Evolutionary conservation across 2,797 vertebrate genomes (phyloP), one percentile per base, ranked within the genome.

Genomic region (Heliangelus exortis): DNA sequence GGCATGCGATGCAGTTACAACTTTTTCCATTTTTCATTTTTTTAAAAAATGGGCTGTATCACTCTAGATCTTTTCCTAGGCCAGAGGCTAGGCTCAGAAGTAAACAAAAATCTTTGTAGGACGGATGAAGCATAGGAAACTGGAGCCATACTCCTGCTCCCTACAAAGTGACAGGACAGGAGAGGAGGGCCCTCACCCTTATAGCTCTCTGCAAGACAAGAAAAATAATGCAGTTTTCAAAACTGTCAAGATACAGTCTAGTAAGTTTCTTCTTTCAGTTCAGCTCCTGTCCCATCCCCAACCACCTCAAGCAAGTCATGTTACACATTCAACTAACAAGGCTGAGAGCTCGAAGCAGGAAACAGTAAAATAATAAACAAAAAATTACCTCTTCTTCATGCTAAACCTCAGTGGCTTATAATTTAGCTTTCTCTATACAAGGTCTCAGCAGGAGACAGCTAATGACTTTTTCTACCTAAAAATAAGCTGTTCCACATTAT

Each of bases 381-480:
- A 92, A 11, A 93, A 94, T 96, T 96, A 79, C 63, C 28, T 74
- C 78, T 89, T 86, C 55, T 61, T 67, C 74, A 71, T 51, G 71
- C 83, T 93, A 53, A 96, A 82, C 86, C 90, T 82, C 72, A 89
- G 59, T 33, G 57, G 61, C 62, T 89, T 95, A 36, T 86, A 69
- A 92, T 95, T 87, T 75, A 62, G 39, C 36, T 93, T 53, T 75
- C 88, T 91, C 89, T 89, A 85, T 43, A 77, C 54, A 81, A 84
- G 80, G 51, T 53, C 92, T 78, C 94, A 81, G 92, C 94, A 92
- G 92, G 80, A 96, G 76, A 55, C 78, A 69, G 87, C 54, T 96
- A 96, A 95, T 89, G 73, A 94, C 79, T 90, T 94, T 77, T 79
- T 85, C 87, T 84, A 95, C 89, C 87, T 96, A 72, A 86, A 92